These are phyloP conservation scores for Scelioninae gen. 1 DNA, from an alignment of 2,888 invertebrate genomes.

Conservation along the genomic window DNA sequence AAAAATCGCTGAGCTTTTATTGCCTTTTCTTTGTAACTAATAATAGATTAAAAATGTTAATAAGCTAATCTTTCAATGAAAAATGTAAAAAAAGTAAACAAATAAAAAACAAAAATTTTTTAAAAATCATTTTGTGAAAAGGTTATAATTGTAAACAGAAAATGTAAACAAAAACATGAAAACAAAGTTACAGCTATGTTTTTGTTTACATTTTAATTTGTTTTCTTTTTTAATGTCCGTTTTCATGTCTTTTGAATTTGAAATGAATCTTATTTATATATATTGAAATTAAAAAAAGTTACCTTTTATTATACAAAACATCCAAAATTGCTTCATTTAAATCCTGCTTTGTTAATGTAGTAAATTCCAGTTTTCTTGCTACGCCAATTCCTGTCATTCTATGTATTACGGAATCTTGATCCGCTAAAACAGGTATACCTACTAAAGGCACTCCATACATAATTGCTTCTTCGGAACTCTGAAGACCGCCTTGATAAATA, in stretches of 20 bases:
- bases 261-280: too few relatives aligned
- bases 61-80: too few relatives aligned
- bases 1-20: slow-evolving; percentile 62
- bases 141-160: too few relatives aligned
- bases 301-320: slow-evolving; percentile 70
- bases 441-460: slow-evolving; percentile 73
- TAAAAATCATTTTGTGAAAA: too few relatives aligned
- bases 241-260: too few relatives aligned
- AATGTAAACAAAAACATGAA: too few relatives aligned
- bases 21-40: slow-evolving; percentile 73
- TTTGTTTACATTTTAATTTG: too few relatives aligned
- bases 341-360: slow-evolving; percentile 35
- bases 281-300: slow-evolving; percentile 19
- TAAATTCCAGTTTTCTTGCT: slow-evolving; percentile 63
- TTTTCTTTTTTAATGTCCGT: too few relatives aligned
- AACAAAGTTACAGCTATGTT: too few relatives aligned
- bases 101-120: too few relatives aligned
- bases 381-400: slow-evolving; percentile 68
- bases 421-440: slow-evolving; percentile 73
- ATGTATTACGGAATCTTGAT: slow-evolving; percentile 71
- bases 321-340: slow-evolving; percentile 62
- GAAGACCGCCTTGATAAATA: slow-evolving; percentile 76
- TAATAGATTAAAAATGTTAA: slow-evolving; percentile 22
- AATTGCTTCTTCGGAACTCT: slow-evolving; percentile 76
- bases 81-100: too few relatives aligned